These are phyloP conservation scores for Nomada ruficornis DNA, from an alignment of 2,888 invertebrate species.

Conservation along the genomic window DNA sequence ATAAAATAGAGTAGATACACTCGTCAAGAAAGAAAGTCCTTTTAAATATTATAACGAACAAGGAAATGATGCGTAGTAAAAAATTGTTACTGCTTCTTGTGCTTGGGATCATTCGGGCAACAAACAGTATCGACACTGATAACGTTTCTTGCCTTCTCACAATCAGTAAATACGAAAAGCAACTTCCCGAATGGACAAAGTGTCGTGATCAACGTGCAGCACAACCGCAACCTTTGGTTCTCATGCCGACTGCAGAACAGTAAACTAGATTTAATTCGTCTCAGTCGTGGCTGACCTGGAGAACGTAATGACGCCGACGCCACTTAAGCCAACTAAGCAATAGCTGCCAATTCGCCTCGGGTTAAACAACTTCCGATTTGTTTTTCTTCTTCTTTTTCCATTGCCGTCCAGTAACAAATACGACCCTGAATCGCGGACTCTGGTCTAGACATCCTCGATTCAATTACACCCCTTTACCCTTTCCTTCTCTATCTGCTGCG, in stretches of 20 bases:
- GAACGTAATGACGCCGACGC: constrained; percentile 44
- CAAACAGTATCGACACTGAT: not conserved
- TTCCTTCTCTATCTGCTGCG: not conserved
- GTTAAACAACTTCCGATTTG: constrained; percentile 40
- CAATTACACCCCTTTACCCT: not conserved
- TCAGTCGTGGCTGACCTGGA: constrained; percentile 25
- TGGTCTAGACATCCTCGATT: not conserved
- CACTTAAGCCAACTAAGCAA: constrained; percentile 39
- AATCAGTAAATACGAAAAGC: not conserved
- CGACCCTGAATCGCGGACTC: not conserved
- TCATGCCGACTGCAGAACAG: constrained; percentile 17
- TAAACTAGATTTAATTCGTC: constrained; percentile 52
- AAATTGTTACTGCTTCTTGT: not conserved
- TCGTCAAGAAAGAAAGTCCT: too few relatives aligned
- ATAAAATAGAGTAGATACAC: too few relatives aligned
- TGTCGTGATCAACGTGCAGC: constrained; percentile 35
- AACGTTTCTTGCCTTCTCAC: not conserved
- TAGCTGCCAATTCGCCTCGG: constrained; percentile 49
- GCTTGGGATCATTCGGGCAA: not conserved
- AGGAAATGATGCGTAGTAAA: not conserved
- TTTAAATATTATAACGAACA: too few relatives aligned
- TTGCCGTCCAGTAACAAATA: not conserved
- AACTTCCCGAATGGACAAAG: constrained; percentile 23
- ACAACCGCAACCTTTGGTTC: constrained; percentile 37
- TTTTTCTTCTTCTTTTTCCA: not conserved